A percentile compares a stretch with the other conserved stretches of the same genome.
These are phyloP conservation scores for Anguilla rostrata DNA, from an alignment of 2,113 vertebrate species.

Conservation along the genomic window DNA sequence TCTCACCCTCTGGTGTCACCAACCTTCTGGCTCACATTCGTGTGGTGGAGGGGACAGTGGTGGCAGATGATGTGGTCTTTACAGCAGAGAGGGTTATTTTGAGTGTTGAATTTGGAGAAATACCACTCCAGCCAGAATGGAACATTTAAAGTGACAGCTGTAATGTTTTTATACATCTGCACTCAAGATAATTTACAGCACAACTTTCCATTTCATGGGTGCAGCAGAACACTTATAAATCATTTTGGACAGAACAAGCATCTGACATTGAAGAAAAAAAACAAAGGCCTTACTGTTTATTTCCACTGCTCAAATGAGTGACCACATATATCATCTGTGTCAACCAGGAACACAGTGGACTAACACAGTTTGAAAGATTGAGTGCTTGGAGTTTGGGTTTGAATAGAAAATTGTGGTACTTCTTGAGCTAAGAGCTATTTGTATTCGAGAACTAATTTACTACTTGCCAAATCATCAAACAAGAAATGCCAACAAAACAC, in stretches of 20 bases:
- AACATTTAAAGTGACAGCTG: neutral
- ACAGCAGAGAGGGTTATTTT: slow-evolving; percentile 23
- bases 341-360: neutral
- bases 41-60: slow-evolving; percentile 57
- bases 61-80: slow-evolving; percentile 68
- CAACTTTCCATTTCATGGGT: neutral
- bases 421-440: neutral
- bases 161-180: neutral
- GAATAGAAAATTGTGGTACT: neutral
- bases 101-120: neutral
- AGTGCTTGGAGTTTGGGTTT: neutral
- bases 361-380: neutral
- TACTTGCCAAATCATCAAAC: neutral
- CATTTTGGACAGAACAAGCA: neutral
- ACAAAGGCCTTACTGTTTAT: neutral
- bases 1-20: slow-evolving; percentile 43
- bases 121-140: neutral
- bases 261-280: neutral
- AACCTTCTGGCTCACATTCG: slow-evolving; percentile 57
- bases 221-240: slow-evolving; percentile 4
- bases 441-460: neutral
- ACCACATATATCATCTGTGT: neutral
- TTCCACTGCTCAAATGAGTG: neutral
- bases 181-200: neutral
- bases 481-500: neutral